Evolutionary conservation across 2,888 invertebrate genomes (phyloP).

Genomic region (Orthosia gothica): DNA sequence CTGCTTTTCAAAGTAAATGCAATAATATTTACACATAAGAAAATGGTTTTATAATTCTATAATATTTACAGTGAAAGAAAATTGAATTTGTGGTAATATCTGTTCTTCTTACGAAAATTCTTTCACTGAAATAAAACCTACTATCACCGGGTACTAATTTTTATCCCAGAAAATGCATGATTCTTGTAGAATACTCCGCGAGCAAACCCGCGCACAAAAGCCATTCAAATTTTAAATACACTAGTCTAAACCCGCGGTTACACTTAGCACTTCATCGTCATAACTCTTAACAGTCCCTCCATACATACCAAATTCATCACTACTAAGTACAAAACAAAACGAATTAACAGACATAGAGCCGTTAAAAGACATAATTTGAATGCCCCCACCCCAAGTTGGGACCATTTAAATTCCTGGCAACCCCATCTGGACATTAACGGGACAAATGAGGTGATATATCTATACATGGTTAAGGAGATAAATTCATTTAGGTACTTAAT

Average conservation of each 20-base stretch:
- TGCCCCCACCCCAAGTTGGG: slow-evolving; percentile 58
- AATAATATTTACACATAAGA: not conserved
- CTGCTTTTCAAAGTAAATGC: not conserved
- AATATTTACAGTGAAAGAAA: not conserved
- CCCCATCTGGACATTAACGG: slow-evolving; percentile 73
- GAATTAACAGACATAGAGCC: slow-evolving; percentile 62
- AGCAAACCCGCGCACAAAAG: too few species aligned
- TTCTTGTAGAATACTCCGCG: too few species aligned
- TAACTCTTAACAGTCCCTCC: not conserved
- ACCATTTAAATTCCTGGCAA: slow-evolving; percentile 70
- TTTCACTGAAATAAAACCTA: too few species aligned
- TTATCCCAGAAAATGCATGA: too few species aligned
- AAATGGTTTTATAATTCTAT: not conserved
- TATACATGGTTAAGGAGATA: slow-evolving; percentile 25
- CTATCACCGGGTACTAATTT: too few species aligned
- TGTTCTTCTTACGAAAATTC: too few species aligned
- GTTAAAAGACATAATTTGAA: slow-evolving; percentile 71
- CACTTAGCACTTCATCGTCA: slow-evolving; percentile 5
- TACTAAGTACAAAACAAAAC: slow-evolving; percentile 66
- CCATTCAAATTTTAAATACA: not conserved
- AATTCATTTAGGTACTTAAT: slow-evolving; percentile 13
- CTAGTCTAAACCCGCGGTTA: not conserved
- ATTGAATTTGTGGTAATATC: not conserved
- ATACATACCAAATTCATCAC: slow-evolving; percentile 50
- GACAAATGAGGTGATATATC: slow-evolving; percentile 54